Base-by-base conservation (phyloP, 1,140 invertebrate genomes). In the Helicoverpa armigera region DNA sequence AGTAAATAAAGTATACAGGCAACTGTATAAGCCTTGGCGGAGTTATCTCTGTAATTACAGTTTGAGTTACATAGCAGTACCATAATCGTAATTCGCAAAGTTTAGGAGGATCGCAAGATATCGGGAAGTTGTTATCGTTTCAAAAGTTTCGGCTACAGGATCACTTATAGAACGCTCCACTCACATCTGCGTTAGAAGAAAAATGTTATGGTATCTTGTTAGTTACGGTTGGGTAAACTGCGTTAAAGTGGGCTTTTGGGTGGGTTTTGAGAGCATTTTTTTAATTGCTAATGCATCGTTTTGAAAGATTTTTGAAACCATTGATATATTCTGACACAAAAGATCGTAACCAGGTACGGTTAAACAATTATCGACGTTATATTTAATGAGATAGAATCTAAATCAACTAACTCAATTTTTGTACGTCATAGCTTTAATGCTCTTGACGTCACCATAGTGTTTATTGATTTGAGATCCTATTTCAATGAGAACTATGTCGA, bases 81-180 rank as follows among this genome's bases (percentile, higher is more conserved):
- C 75, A 79, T 82, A 82, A 78, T 78, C 81, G 81, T 82, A 82
- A 79, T 79, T 72, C 63, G 67, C 50, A 61, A 78, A 82, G 48
- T 82, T 82, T 75, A 63, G 50, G 73, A 53, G 75, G 61, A 65
- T 50, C 61, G 29, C 67, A 43, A 35, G 69, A 72, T 65, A 82
- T 72, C 69, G 75, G 48, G 48, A 82, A 82, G 81, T 82, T 82
- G 75, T 78, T 82, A 79, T 82, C 81, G 69, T 70, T 77, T 77
- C 51, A 50, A 63, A 77, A 82, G 29, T 74, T 82, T 82, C 35
- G 48, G 65, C 54, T 81, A 18, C 5, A 16, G 61, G 75, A 77
- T 67, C 75, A 54, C 75, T 77, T 63, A 53, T 67, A 77, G 54
- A 61, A 65, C 60, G 73, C 12, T 60, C 73, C 48, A 76, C 73